These are phyloP conservation scores for Hycleus phaleratus DNA, from an alignment of 1,140 invertebrate species.

Conservation along the genomic window DNA sequence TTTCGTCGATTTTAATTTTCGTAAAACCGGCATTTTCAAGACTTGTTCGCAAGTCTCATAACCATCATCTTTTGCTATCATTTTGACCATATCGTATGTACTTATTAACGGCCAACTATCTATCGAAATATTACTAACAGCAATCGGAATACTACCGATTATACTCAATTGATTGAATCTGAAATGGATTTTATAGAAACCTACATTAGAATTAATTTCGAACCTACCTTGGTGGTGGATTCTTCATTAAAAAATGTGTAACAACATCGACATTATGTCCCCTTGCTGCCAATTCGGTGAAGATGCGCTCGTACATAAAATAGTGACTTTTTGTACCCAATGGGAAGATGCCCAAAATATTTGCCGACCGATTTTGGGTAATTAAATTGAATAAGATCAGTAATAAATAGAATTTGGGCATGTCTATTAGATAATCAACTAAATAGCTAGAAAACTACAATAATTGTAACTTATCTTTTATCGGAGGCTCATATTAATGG, in stretches of 20 bases:
- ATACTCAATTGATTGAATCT: slow-evolving; percentile 38
- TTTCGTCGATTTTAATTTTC: slow-evolving; percentile 23
- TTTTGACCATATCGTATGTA: slow-evolving; percentile 8
- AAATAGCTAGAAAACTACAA: too few species aligned
- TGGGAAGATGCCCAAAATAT: slow-evolving; percentile 28
- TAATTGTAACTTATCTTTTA: too few species aligned
- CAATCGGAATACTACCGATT: slow-evolving; percentile 21
- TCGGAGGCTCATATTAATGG: too few species aligned
- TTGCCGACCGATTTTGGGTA: background rate
- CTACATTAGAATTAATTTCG: background rate
- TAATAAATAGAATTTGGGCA: too few species aligned
- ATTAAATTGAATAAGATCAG: background rate
- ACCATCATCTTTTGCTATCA: slow-evolving; percentile 14
- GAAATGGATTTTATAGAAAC: background rate
- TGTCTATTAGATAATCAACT: too few species aligned
- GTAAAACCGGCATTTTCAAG: slow-evolving; percentile 17
- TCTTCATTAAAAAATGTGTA: slow-evolving; percentile 50
- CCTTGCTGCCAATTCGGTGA: slow-evolving; percentile 53
- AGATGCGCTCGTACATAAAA: slow-evolving; percentile 52
- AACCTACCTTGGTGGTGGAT: slow-evolving; percentile 37
- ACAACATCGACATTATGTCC: slow-evolving; percentile 64
- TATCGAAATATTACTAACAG: slow-evolving; percentile 28
- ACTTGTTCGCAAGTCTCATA: slow-evolving; percentile 11
- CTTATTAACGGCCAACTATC: background rate
- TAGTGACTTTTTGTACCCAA: slow-evolving; percentile 21